Base-by-base conservation (phyloP, 2,113 vertebrate genomes). In the Austrofundulus limnaeus region DNA sequence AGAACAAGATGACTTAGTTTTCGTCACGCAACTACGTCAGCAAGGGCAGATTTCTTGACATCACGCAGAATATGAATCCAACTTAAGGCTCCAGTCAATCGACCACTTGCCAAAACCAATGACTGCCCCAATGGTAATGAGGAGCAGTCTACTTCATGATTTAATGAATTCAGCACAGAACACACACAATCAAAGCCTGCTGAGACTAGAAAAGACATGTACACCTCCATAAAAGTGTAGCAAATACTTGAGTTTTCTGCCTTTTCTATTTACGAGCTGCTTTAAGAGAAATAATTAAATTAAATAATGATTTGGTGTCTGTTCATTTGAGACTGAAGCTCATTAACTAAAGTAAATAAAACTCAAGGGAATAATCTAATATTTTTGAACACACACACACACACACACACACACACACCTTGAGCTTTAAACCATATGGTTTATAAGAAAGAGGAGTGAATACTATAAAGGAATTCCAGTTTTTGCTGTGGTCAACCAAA, bases 241-340 rank as follows among this genome's bases (percentile, higher is more conserved):
- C 25, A 11, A 71, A 69, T 51, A 24, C 8, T 45, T 3, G 55
- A 55, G 43, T 59, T 37, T 56, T 66, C 38, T 70, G 61, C 45
- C 38, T 28, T 70, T 50, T 62, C 20, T 28, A 51, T 51, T 24
- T 43, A 46, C 48, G 52, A n/a, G 53, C 63, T 78, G 50, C 37
- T 62, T 69, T 59, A 70, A 39, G 50, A 72, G 66, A 65, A 69
- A 61, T 56, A 58, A 67, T 15, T 0, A 2, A 54, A 49, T 79
- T 20, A n/a, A n/a, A n/a, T n/a, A n/a, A n/a, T n/a, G n/a, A 48
- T 70, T 48, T 34, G 31, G 46, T 68, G 39, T 71, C 72, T 65
- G 72, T n/a, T 50, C 49, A 74, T 75, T 51, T 25, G 37, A 69
- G 75, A 79, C 56, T 41, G 60, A 83, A 85, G 70, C 76, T 83